phyloP scores from a whole-genome alignment of 2,888 invertebrate genomes.

The Calameuta idolon region DNA sequence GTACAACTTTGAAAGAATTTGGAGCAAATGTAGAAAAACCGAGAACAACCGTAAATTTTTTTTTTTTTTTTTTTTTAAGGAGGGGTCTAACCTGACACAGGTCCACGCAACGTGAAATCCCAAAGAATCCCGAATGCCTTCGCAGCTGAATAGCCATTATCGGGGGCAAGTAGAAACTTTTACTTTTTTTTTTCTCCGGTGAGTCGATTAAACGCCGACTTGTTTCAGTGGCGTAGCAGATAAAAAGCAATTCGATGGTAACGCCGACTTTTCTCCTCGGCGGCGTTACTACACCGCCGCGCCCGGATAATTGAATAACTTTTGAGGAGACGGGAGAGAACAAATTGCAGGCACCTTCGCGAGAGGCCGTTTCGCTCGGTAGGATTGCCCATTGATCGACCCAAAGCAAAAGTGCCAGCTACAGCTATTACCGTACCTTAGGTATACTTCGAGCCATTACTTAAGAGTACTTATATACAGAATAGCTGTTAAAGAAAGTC shows the following conservation, averaged over 20 bases:
- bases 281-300: slow-evolving; percentile 21
- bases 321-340: slow-evolving; percentile 28
- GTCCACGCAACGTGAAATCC: neutral
- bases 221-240: slow-evolving; percentile 17
- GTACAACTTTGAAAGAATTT: no score
- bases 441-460: neutral
- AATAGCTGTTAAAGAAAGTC: neutral
- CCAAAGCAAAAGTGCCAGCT: neutral
- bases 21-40: no score
- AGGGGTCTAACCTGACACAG: no score
- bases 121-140: neutral
- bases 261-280: slow-evolving; percentile 19
- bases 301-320: slow-evolving; percentile 33
- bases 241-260: slow-evolving; percentile 19
- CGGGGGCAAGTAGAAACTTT: slow-evolving; percentile 33
- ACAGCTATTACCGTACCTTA: neutral
- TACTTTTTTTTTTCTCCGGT: slow-evolving; percentile 31
- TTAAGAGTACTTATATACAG: neutral
- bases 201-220: slow-evolving; percentile 25
- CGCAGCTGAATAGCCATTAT: slow-evolving; percentile 23
- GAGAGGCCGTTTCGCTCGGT: neutral
- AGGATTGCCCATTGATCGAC: neutral
- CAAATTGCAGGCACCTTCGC: slow-evolving; percentile 23
- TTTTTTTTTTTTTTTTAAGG: no score
- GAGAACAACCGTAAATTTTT: no score